Percentiles rank a stretch among this genome's conserved stretches.
phyloP scores from a whole-genome alignment of 1,140 invertebrate species.

The Drosophila nikananu region DNA sequence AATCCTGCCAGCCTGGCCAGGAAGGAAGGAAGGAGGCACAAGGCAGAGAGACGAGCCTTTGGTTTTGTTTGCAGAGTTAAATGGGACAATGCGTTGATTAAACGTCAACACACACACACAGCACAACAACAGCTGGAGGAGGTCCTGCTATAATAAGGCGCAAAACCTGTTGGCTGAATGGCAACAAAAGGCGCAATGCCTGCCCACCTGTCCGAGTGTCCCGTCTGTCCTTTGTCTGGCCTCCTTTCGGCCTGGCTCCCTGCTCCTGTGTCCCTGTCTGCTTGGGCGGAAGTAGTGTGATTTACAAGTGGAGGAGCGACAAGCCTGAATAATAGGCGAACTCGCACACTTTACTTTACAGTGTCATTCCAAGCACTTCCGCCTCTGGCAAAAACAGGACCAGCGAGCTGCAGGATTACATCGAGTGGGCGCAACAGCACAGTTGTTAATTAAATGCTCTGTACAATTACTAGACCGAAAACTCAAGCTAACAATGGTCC shows the following conservation, averaged over 20 bases:
- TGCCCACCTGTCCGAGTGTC: constrained; percentile 29
- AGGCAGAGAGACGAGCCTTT: constrained; percentile 33
- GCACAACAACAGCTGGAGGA: constrained; percentile 16
- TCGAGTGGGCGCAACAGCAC: constrained; percentile 17
- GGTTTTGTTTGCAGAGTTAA: constrained; percentile 72
- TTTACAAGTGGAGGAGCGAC: constrained; percentile 65
- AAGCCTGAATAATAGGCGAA: constrained; percentile 65
- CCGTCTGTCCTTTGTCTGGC: constrained; percentile 42
- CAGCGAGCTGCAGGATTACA: constrained; percentile 7
- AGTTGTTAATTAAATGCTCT: constrained; percentile 46
- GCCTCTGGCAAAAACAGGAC: constrained; percentile 19
- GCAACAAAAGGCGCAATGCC: constrained; percentile 28
- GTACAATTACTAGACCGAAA: constrained; percentile 41
- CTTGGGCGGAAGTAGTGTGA: constrained; percentile 74
- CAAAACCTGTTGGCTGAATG: constrained; percentile 61
- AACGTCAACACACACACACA: constrained; percentile 61
- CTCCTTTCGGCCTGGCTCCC: not conserved
- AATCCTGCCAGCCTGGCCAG: not conserved
- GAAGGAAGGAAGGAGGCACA: constrained; percentile 10
- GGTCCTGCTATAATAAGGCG: constrained; percentile 66
- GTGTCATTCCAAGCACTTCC: constrained; percentile 48
- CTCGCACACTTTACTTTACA: constrained; percentile 36
- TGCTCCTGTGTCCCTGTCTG: constrained; percentile 5
- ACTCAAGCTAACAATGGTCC: constrained; percentile 14
- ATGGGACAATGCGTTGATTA: constrained; percentile 79